phyloP scores from a whole-genome alignment of 2,797 vertebrate genomes.

The Characodon lateralis region DNA sequence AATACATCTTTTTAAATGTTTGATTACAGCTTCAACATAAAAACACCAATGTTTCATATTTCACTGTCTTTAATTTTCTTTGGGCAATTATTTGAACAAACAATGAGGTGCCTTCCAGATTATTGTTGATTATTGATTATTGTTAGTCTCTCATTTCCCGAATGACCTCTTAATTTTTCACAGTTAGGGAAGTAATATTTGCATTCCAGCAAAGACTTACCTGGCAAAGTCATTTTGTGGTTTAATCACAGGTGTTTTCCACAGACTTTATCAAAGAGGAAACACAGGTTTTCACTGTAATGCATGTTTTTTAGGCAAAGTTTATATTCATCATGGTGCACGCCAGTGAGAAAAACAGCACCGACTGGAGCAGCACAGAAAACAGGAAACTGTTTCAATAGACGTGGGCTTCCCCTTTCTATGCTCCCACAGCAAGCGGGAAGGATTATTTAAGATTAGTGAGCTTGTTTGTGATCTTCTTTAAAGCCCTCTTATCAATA shows the following conservation, averaged over 20 bases:
- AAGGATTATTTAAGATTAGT: constrained; percentile 53
- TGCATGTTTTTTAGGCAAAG: background rate
- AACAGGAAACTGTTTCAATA: constrained; percentile 76
- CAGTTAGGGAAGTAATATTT: constrained; percentile 21
- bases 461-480: constrained; percentile 35
- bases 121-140: too few relatives aligned
- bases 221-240: constrained; percentile 41
- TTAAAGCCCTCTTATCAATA: constrained; percentile 14
- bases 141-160: constrained; percentile 6
- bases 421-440: constrained; percentile 25
- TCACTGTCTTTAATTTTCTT: background rate
- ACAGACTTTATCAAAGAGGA: background rate
- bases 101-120: constrained; percentile 44
- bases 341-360: constrained; percentile 26
- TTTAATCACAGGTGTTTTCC: constrained; percentile 29
- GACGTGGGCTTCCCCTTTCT: constrained; percentile 68
- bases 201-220: constrained; percentile 24
- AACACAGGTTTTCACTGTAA: constrained; percentile 34
- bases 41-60: constrained; percentile 18
- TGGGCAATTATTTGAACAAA: background rate
- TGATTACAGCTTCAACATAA: constrained; percentile 23
- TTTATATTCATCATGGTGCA: constrained; percentile 1
- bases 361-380: constrained; percentile 14
- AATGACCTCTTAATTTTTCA: constrained; percentile 11
- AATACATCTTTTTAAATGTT: background rate